Evolutionary conservation across 2,888 invertebrate genomes (phyloP).

Genomic region (Amphipyra tragopoginis): DNA sequence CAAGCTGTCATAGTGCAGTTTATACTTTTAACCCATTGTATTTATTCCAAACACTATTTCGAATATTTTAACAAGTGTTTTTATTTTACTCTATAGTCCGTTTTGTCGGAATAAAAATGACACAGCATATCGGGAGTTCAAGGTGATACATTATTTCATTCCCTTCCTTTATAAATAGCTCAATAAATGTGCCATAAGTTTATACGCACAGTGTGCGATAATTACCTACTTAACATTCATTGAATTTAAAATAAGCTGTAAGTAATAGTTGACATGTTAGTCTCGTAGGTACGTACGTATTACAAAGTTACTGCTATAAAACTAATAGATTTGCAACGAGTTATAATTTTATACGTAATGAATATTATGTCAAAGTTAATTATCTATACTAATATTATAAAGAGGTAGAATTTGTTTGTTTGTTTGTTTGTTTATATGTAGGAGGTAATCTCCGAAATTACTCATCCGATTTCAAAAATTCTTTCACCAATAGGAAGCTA

Average conservation of each 20-base stretch:
- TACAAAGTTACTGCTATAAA: conserved; percentile 13
- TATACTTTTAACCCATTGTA: neutral
- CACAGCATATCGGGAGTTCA: neutral
- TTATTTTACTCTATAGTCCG: neutral
- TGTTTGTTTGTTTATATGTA: too few species aligned
- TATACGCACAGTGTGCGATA: conserved; percentile 14
- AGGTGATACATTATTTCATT: conserved; percentile 33
- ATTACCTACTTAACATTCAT: conserved; percentile 40
- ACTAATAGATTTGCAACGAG: conserved; percentile 9
- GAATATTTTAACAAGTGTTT: neutral
- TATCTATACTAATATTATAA: too few species aligned
- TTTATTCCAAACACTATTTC: neutral
- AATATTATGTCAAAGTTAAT: conserved; percentile 19
- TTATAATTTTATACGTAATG: conserved; percentile 15
- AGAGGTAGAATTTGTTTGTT: too few species aligned
- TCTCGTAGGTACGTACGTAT: conserved; percentile 8
- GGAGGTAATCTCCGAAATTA: too few species aligned
- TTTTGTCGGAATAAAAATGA: neutral
- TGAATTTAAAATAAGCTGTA: conserved; percentile 45
- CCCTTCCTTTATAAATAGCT: conserved; percentile 3
- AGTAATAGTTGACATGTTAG: conserved; percentile 27
- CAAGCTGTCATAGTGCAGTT: neutral
- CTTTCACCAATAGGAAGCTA: too few species aligned
- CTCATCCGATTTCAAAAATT: too few species aligned
- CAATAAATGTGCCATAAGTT: conserved; percentile 3